Evolutionary conservation across 2,113 vertebrate species (phyloP).

Genomic region (Ranitomeya imitator): DNA sequence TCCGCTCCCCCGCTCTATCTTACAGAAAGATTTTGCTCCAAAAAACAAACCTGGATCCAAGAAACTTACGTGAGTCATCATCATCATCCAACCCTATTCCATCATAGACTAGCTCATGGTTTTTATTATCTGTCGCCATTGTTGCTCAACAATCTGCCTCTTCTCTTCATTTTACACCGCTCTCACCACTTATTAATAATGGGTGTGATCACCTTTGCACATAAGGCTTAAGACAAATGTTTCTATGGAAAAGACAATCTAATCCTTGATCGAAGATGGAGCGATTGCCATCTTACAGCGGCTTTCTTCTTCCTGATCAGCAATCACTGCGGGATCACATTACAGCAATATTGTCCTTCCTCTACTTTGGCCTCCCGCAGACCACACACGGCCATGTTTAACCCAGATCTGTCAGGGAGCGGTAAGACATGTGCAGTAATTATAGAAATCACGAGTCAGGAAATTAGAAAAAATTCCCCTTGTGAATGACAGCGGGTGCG

Average conservation of each 20-base stretch:
- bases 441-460: background rate
- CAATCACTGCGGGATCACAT: background rate
- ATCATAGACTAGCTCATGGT: background rate
- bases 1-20: background rate
- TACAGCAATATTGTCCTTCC: background rate
- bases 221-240: too few relatives aligned
- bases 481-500: background rate
- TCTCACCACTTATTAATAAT: too few relatives aligned
- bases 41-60: conserved; percentile 23
- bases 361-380: background rate
- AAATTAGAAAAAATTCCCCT: conserved; percentile 11
- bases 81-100: background rate
- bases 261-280: background rate
- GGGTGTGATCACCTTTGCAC: too few relatives aligned
- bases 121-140: too few relatives aligned
- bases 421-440: background rate
- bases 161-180: too few relatives aligned
- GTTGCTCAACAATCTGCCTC: too few relatives aligned
- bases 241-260: too few relatives aligned
- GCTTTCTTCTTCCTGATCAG: background rate
- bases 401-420: background rate
- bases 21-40: background rate
- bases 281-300: background rate
- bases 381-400: background rate
- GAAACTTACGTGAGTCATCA: background rate